Base-by-base conservation (phyloP, 2,113 vertebrate genomes). In the Melanerpes aurifrons region DNA sequence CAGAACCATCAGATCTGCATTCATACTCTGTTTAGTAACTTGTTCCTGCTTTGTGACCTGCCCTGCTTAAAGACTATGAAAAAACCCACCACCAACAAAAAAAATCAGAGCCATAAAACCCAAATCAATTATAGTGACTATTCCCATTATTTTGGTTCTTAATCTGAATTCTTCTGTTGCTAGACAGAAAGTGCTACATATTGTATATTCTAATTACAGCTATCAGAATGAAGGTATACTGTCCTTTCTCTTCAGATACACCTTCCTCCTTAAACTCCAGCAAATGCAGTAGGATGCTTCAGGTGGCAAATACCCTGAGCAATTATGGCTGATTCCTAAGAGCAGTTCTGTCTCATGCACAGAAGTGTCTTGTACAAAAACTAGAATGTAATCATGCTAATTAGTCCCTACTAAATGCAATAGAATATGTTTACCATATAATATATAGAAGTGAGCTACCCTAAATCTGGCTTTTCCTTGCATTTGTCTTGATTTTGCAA, bases 401-500 rank as follows among this genome's bases (percentile, higher is more conserved):
- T 66, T 77, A 68, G 25, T 71, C 58, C 22, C 21, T 87, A 63
- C 45, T 31, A 63, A 58, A 32, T 31, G 9, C 56, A 35, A 37
- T 47, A 20, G 9, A 53, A 24, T 69, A 37, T 43, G 22, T 78
- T 28, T 90, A 8, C 68, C 28, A 4, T 50, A 56, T 47, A 35
- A 29, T 59, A 61, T 19, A 6, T 28, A 62, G n/a, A 89, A 29
- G 15, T 18, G 37, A 19, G 17, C 45, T 85, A 57, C 25, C 8
- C 85, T 53, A 77, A 68, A 88, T 74, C 37, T 68, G 64, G 20
- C 45, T 56, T 82, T 87, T 86, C 62, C 82, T 91, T 3, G 4
- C 28, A 35, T 92, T 86, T 80, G 13, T 83, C 66, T 92, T 92
- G 75, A 78, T 72, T 91, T 77, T 86, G 61, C 53, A 93, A 48